phyloP scores from a whole-genome alignment of 1,140 invertebrate species.

The Pogonomyrmex barbatus region DNA sequence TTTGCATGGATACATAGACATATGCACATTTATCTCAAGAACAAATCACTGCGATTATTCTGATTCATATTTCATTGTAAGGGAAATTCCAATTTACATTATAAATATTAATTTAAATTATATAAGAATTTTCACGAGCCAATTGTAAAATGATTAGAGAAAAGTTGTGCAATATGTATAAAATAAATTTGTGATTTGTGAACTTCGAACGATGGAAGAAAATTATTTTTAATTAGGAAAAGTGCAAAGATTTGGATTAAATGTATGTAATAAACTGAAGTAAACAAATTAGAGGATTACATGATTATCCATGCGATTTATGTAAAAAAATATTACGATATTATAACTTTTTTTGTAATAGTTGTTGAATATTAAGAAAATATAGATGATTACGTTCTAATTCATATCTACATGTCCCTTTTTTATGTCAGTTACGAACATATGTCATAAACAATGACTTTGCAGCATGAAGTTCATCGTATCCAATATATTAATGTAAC shows the following conservation, averaged over 20 bases:
- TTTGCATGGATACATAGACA: neutral
- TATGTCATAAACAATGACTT: constrained; percentile 55
- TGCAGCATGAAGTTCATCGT: constrained; percentile 28
- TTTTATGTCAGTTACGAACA: constrained; percentile 3
- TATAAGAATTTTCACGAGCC: neutral
- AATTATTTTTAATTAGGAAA: neutral
- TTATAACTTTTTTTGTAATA: constrained; percentile 15
- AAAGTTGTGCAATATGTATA: neutral
- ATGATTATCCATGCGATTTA: neutral
- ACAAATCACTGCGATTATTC: neutral
- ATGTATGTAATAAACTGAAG: neutral
- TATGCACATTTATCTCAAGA: constrained; percentile 17
- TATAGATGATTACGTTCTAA: neutral
- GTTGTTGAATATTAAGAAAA: neutral
- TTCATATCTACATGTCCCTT: neutral
- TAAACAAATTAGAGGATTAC: neutral
- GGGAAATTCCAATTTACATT: neutral
- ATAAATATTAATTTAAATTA: neutral
- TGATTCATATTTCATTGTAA: neutral
- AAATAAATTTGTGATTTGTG: neutral
- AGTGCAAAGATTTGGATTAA: neutral
- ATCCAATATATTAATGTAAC: constrained; percentile 19
- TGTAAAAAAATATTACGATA: neutral
- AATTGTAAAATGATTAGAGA: neutral
- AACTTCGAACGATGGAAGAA: neutral